Conservation (phyloP, 2,888 invertebrate species). For the Calameuta filiformis region DNA sequence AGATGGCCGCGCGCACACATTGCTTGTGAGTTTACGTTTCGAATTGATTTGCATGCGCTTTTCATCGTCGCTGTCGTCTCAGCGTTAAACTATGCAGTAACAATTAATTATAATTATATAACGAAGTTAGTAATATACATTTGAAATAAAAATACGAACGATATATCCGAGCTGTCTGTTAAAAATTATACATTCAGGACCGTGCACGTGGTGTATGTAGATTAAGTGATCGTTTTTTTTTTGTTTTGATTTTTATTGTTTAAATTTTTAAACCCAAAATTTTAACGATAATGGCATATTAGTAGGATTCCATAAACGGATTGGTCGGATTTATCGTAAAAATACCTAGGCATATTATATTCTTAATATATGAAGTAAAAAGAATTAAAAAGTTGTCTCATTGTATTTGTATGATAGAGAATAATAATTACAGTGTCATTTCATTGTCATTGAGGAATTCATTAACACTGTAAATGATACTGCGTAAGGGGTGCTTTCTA, state of each 20-base stretch:
- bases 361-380: conserved; percentile 55
- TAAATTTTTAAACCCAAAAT: background rate
- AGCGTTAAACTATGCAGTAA: conserved; percentile 40
- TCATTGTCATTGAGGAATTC: conserved; percentile 49
- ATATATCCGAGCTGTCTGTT: background rate
- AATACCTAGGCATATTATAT: conserved; percentile 55
- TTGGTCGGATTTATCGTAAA: conserved; percentile 30
- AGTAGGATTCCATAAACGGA: background rate
- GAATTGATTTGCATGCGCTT: conserved; percentile 50
- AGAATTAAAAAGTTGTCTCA: conserved; percentile 47
- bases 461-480: conserved; percentile 34
- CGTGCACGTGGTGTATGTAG: background rate
- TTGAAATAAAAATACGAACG: conserved; percentile 29
- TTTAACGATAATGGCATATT: background rate
- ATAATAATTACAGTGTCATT: conserved; percentile 50
- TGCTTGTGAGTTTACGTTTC: conserved; percentile 34
- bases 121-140: conserved; percentile 37
- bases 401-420: conserved; percentile 58
- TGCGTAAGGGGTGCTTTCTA: conserved; percentile 53
- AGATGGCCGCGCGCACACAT: conserved; percentile 30
- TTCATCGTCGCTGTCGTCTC: conserved; percentile 35
- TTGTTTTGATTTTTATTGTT: background rate
- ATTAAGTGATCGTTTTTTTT: background rate
- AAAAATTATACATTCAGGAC: background rate
- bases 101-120: conserved; percentile 28